A percentile compares a stretch with the other conserved stretches of the same genome.
These are phyloP conservation scores for Gallirallus australis DNA, from an alignment of 2,797 vertebrate genomes.

Conservation along the genomic window DNA sequence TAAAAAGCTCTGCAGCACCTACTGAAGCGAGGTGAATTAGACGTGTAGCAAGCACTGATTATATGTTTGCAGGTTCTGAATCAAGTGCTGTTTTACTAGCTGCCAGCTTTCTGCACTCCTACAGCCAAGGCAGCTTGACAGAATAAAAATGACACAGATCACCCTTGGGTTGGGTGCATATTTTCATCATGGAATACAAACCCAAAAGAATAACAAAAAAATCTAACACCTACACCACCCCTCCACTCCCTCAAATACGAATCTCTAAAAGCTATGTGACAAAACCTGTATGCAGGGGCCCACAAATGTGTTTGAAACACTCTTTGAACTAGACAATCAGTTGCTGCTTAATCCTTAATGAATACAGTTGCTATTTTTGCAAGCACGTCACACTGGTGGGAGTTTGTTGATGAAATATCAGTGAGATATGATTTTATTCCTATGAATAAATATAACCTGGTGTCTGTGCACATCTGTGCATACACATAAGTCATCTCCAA, in stretches of 20 bases:
- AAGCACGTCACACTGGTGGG: not conserved
- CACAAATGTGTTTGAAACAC: not conserved
- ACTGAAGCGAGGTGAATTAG: not conserved
- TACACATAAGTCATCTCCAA: not conserved
- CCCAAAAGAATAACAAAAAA: not conserved
- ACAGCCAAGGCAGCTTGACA: not conserved
- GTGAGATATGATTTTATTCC: not conserved
- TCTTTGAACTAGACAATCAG: not conserved
- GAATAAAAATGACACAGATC: not conserved
- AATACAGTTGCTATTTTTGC: not conserved
- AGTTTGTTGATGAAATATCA: not conserved
- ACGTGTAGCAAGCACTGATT: not conserved
- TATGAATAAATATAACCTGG: not conserved
- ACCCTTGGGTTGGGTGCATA: not conserved
- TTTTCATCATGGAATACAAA: not conserved
- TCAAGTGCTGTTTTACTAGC: not conserved
- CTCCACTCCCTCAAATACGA: not conserved
- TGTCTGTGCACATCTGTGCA: not conserved
- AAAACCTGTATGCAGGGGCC: not conserved
- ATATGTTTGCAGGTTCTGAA: conserved; percentile 2
- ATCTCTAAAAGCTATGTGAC: not conserved
- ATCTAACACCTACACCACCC: not conserved
- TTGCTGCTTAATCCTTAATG: not conserved
- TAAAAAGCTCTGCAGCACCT: conserved; percentile 14
- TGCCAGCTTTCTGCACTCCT: not conserved